Conservation (phyloP, 2,797 vertebrate species). For the Sebastes variabilis region DNA sequence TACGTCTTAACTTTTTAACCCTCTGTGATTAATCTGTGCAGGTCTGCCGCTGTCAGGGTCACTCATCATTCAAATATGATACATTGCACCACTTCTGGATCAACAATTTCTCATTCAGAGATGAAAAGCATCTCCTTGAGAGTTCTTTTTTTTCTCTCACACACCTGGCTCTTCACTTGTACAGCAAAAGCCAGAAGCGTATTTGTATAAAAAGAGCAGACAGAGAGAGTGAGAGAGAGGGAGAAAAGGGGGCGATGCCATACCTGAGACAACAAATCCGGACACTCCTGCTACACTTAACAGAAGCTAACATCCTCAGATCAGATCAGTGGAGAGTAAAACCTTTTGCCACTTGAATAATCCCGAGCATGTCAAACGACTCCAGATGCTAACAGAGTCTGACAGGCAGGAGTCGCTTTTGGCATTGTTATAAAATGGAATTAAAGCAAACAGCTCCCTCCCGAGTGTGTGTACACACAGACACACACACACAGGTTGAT, state of each 20-base stretch:
- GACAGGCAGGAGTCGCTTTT: constrained; percentile 74
- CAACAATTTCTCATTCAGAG: background rate
- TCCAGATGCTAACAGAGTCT: constrained; percentile 73
- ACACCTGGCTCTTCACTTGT: constrained; percentile 45
- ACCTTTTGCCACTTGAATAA: constrained; percentile 78
- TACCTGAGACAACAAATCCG: constrained; percentile 66
- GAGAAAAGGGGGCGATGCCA: constrained; percentile 16
- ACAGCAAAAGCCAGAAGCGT: constrained; percentile 36
- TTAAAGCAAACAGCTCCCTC: constrained; percentile 68
- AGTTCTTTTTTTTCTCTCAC: background rate
- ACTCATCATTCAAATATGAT: background rate
- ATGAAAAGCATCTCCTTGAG: constrained; percentile 13
- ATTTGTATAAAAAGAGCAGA: constrained; percentile 20
- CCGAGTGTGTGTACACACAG: background rate
- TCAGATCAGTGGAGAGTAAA: constrained; percentile 72
- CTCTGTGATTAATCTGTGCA: constrained; percentile 2
- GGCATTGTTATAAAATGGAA: constrained; percentile 77
- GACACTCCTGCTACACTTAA: constrained; percentile 43
- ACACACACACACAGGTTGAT: constrained; percentile 2
- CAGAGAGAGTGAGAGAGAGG: background rate
- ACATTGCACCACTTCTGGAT: background rate
- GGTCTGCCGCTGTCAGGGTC: constrained; percentile 4
- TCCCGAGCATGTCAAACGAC: constrained; percentile 70
- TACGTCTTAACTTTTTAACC: constrained; percentile 7
- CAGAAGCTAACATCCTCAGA: constrained; percentile 54